A percentile compares a stretch with the other conserved stretches of the same genome.
These are phyloP conservation scores for Poecilia wingei DNA, from an alignment of 2,797 vertebrate species.

Conservation along the genomic window DNA sequence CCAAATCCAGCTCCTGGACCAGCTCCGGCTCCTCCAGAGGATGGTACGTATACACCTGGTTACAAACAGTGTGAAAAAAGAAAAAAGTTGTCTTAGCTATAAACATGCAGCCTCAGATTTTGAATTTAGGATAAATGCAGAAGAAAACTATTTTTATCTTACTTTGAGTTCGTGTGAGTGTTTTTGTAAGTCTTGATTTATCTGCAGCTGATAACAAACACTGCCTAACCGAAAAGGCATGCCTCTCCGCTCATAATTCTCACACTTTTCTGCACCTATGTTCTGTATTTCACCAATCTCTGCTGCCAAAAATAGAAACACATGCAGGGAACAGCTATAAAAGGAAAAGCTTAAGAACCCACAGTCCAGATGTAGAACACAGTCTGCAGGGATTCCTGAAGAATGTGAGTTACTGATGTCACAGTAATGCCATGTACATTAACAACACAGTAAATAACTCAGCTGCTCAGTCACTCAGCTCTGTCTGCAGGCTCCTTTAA, in stretches of 20 bases:
- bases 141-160: not conserved
- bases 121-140: slow-evolving; percentile 35
- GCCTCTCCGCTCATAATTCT: slow-evolving; percentile 55
- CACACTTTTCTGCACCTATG: slow-evolving; percentile 65
- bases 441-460: slow-evolving; percentile 63
- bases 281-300: slow-evolving; percentile 51
- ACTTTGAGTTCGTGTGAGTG: not conserved
- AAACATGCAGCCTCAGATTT: slow-evolving; percentile 24
- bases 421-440: slow-evolving; percentile 60
- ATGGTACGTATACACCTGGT: slow-evolving; percentile 9
- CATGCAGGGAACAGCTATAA: slow-evolving; percentile 67
- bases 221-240: slow-evolving; percentile 57
- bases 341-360: slow-evolving; percentile 68
- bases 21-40: slow-evolving; percentile 9
- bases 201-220: slow-evolving; percentile 50
- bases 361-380: slow-evolving; percentile 69
- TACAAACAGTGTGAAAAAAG: not conserved
- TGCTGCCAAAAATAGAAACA: slow-evolving; percentile 66
- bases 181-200: slow-evolving; percentile 6
- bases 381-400: slow-evolving; percentile 66
- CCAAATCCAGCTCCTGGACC: slow-evolving; percentile 62
- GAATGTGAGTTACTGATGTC: slow-evolving; percentile 68
- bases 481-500: slow-evolving; percentile 18
- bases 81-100: not conserved
- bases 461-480: slow-evolving; percentile 47